These are phyloP conservation scores for Seriola dumerili DNA, from an alignment of 2,113 vertebrate genomes.

Conservation along the genomic window DNA sequence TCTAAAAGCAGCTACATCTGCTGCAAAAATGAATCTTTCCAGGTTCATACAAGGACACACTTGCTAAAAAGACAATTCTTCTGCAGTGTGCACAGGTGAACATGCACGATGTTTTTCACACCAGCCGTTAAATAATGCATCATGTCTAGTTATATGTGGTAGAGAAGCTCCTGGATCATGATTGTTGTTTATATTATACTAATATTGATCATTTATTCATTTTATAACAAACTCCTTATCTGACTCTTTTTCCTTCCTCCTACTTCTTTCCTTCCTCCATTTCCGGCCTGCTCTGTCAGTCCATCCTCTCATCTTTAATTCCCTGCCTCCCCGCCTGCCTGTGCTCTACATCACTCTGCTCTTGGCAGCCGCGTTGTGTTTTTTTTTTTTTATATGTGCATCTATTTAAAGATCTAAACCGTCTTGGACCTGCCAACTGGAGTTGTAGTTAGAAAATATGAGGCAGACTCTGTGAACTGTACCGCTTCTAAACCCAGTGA, in stretches of 20 bases:
- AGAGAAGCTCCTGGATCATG: neutral
- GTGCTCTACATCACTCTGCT: constrained; percentile 24
- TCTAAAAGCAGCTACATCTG: neutral
- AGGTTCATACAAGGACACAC: constrained; percentile 9
- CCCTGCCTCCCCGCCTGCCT: constrained; percentile 1
- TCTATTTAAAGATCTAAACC: constrained; percentile 66
- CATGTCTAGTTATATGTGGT: neutral
- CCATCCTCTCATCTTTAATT: constrained; percentile 27
- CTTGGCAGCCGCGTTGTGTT: constrained; percentile 26
- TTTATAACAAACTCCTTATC: neutral
- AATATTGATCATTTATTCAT: neutral
- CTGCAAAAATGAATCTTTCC: constrained; percentile 3
- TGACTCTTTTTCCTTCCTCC: neutral
- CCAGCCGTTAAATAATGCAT: neutral
- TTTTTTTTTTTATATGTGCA: constrained; percentile 20
- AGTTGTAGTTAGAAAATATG: constrained; percentile 36
- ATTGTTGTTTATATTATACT: neutral
- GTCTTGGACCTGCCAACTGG: constrained; percentile 39
- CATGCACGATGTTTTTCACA: neutral
- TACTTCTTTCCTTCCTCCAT: neutral
- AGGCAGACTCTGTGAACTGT: constrained; percentile 44
- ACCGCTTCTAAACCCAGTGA: constrained; percentile 53
- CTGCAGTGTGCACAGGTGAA: neutral
- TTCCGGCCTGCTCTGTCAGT: neutral
- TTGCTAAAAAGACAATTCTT: neutral